Base-by-base conservation (phyloP, 1,140 invertebrate species). In the Hyles vespertilio region DNA sequence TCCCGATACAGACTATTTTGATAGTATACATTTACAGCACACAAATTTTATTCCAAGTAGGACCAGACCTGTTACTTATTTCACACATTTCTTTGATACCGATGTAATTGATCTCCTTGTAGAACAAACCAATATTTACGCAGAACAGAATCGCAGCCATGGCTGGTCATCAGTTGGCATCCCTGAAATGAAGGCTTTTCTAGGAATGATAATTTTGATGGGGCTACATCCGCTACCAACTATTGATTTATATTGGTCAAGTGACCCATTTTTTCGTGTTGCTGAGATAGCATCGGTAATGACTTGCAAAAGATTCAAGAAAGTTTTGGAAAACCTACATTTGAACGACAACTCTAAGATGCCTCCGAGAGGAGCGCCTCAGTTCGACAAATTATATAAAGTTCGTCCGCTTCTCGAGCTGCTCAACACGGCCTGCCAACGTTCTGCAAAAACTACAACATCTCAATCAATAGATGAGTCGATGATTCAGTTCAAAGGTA, bases 401-500 rank as follows among this genome's bases (percentile, higher is more conserved):
- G 9, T 73, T 36, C 58, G 65, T 62, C 70, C 70, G 8, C 32
- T 69, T 8, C 12, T 72, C n/a, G 61, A 49, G 53, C 52, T 58
- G 61, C 57, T 72, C 6, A 72, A 72, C 46, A 57, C 63, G 32
- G 56, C 65, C 55, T 69, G 43, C 57, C 70, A 73, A 44, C 59
- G 33, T 44, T 22, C 61, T 44, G 56, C 63, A 59, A 33, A 11
- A 22, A 65, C 59, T 43, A 63, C 67, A 5, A n/a, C 58, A 36
- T 36, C 36, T 36, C 36, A 36, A 36, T 36, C 36, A 36, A 7
- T 64, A 43, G 66, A 64, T 22, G 61, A 68, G 44, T 46, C 56
- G 58, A 79, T 79, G 71, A 68, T 77, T 3, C 72, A 73, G 60
- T 79, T 77, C 61, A 77, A 74, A 63, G 72, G 72, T 22, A 47